phyloP scores from a whole-genome alignment of 35 echinoderm and acorn worm species.

The Strongylocentrotus purpuratus region DNA sequence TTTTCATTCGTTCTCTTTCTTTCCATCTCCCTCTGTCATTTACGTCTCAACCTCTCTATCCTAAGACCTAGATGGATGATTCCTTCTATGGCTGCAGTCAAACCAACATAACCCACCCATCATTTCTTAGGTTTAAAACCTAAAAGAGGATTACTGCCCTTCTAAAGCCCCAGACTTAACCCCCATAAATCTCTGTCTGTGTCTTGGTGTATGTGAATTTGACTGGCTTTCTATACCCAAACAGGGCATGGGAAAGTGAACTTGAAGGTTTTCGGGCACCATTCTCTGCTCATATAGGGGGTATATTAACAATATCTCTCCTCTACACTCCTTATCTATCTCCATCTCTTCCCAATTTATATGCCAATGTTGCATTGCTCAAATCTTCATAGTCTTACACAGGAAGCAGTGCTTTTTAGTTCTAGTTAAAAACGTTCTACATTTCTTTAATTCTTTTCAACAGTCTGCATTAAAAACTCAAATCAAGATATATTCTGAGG shows the following conservation, averaged over 20 bases:
- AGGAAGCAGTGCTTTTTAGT: too few relatives aligned
- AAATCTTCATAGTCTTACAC: too few relatives aligned
- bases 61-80: background rate
- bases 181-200: background rate
- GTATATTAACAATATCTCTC: too few relatives aligned
- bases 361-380: too few relatives aligned
- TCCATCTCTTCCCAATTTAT: too few relatives aligned
- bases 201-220: background rate
- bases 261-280: background rate
- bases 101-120: background rate
- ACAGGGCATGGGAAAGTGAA: background rate
- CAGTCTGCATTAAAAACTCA: background rate
- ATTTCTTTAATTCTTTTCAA: background rate
- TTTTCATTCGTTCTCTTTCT: background rate
- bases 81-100: background rate
- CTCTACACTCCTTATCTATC: too few relatives aligned
- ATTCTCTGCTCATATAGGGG: background rate
- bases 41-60: background rate
- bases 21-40: background rate
- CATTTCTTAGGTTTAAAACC: constrained; percentile 5
- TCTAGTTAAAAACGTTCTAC: too few relatives aligned
- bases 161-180: background rate
- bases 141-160: constrained; percentile 16
- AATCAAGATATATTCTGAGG: background rate
- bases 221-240: too few relatives aligned